These are phyloP conservation scores for Apistogramma diplotaenia DNA, from an alignment of 2,113 vertebrate species.

Conservation along the genomic window DNA sequence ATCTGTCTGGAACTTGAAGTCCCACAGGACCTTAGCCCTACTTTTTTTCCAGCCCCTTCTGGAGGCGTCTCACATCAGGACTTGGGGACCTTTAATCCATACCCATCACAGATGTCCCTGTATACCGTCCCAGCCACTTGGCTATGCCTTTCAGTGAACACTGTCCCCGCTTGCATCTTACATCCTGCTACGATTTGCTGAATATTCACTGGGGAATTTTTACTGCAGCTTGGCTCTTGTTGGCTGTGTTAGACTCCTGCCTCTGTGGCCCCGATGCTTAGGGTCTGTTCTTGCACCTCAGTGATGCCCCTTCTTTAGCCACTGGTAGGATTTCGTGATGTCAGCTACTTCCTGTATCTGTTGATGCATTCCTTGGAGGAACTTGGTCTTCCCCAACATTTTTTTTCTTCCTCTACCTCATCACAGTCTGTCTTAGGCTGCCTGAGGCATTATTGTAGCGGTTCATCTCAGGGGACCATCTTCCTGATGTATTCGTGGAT, in stretches of 20 bases:
- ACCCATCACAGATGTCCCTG: too few species aligned
- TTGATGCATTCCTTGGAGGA: not conserved
- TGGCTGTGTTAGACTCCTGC: not conserved
- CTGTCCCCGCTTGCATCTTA: not conserved
- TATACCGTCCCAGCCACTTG: too few species aligned
- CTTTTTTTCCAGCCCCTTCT: not conserved
- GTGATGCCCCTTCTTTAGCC: not conserved
- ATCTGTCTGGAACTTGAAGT: not conserved
- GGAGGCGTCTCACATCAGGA: not conserved
- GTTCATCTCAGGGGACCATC: not conserved
- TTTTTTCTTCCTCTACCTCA: not conserved
- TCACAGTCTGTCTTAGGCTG: not conserved
- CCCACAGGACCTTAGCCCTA: not conserved
- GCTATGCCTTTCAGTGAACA: too few species aligned
- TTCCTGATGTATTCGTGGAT: not conserved
- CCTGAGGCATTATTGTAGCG: not conserved
- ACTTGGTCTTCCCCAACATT: not conserved
- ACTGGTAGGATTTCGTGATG: not conserved
- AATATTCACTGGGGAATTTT: not conserved
- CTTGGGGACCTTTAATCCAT: not conserved
- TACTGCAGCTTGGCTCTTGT: accelerated
- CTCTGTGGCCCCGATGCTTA: not conserved
- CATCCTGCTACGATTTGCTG: not conserved
- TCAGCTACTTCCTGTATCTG: not conserved
- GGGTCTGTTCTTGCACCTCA: not conserved